phyloP scores from a whole-genome alignment of 2,797 vertebrate genomes.

The Staurois parvus region DNA sequence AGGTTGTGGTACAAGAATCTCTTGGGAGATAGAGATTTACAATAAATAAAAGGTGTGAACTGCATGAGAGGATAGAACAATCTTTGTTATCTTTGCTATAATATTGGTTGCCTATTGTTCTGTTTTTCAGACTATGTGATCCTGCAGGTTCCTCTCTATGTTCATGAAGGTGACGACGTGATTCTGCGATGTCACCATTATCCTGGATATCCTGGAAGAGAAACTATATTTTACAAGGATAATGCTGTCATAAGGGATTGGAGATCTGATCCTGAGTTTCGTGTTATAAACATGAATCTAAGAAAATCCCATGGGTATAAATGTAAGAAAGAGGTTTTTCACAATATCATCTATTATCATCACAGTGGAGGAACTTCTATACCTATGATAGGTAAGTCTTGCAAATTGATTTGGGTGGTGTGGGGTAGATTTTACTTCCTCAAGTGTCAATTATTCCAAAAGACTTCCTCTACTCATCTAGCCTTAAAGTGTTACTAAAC shows the following conservation, averaged over 20 bases:
- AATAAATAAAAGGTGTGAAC: too few relatives aligned
- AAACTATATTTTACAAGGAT: constrained; percentile 18
- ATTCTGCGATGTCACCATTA: constrained; percentile 20
- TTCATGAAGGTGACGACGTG: constrained; percentile 28
- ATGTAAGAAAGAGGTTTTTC: background rate
- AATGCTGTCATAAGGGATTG: background rate
- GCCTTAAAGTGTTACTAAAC: too few relatives aligned
- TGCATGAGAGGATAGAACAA: too few relatives aligned
- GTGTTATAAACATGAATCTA: background rate
- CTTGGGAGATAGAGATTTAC: too few relatives aligned
- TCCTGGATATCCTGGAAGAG: background rate
- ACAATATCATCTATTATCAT: rapidly evolving
- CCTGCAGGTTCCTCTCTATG: constrained; percentile 7
- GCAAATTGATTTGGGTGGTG: too few relatives aligned
- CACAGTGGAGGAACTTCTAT: too few relatives aligned
- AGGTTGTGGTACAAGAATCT: too few relatives aligned
- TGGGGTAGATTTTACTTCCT: too few relatives aligned
- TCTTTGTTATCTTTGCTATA: too few relatives aligned
- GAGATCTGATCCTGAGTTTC: background rate
- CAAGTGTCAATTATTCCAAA: too few relatives aligned
- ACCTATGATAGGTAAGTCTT: too few relatives aligned
- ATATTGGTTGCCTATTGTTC: background rate
- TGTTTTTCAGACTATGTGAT: constrained; percentile 19
- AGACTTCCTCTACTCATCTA: too few relatives aligned
- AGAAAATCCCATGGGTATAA: background rate